Evolutionary conservation across 2,888 invertebrate species (phyloP).

Genomic region (Aphidius colemani): DNA sequence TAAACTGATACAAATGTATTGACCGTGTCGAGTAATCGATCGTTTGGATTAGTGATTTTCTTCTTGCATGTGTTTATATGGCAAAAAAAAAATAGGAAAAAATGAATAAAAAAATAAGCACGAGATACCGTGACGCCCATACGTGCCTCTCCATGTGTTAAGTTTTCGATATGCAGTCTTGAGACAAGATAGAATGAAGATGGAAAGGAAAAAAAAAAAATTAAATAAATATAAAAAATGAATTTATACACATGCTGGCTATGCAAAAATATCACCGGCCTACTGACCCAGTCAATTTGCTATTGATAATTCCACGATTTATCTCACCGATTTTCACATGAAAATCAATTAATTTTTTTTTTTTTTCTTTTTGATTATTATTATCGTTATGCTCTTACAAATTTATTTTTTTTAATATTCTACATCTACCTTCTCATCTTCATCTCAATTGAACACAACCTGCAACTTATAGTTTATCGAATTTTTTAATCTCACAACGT

Average conservation of each 20-base stretch:
- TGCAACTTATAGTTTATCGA: too few species aligned
- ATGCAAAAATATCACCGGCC: conserved; percentile 46
- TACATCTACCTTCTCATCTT: too few species aligned
- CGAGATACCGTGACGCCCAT: conserved; percentile 12
- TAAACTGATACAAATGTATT: not conserved
- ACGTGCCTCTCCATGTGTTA: conserved; percentile 40
- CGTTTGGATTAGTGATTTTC: conserved; percentile 1
- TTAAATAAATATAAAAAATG: conserved; percentile 36
- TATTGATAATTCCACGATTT: conserved; percentile 31
- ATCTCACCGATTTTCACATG: conserved; percentile 16
- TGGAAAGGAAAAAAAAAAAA: conserved; percentile 29
- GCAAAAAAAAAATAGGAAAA: not conserved
- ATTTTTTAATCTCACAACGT: too few species aligned
- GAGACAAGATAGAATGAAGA: conserved; percentile 3
- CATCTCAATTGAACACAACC: too few species aligned
- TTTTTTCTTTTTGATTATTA: not conserved
- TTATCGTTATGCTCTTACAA: too few species aligned
- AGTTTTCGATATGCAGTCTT: conserved; percentile 36
- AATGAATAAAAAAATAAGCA: not conserved
- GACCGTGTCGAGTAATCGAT: conserved; percentile 10
- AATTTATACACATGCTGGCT: conserved; percentile 15
- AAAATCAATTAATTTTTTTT: conserved; percentile 2
- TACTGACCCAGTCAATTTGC: conserved; percentile 48
- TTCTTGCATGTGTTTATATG: not conserved
- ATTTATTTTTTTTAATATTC: too few species aligned